Evolutionary conservation across 2,888 invertebrate genomes (phyloP), one percentile per base, ranked within the genome.

Genomic region (Holacanthella duospinosa): DNA sequence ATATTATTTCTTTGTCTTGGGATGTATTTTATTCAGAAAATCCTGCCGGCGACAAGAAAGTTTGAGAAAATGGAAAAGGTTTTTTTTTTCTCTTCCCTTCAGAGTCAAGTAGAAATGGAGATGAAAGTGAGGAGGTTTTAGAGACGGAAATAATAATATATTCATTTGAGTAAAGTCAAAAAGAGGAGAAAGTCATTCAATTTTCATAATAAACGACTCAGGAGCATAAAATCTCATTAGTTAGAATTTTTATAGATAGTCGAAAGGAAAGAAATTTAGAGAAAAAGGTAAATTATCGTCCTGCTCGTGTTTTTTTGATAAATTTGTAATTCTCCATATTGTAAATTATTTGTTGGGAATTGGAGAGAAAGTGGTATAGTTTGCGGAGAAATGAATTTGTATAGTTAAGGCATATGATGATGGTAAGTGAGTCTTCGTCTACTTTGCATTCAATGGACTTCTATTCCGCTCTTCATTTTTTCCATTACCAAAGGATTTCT

Each of bases 401-500:
- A 25, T 57, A 19, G 36, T 57, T 24, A 29, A 57, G 36, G 19
- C 9, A 2, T 29, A 26, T 19, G n/a, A 28, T 57, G 29, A 28
- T 26, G 29, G 27, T 57, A n/a, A n/a, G n/a, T n/a, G n/a, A n/a
- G n/a, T n/a, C n/a, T n/a, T n/a, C n/a, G n/a, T n/a, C 71, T 71
- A 67, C 66, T 72, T 72, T 67, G 68, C 71, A 72, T 68, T 71
- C 72, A 70, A 70, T 72, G 67, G 72, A 72, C 71, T 71, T 16
- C 36, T 16, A 36, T 36, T 36, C 36, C 36, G 21, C 48, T 16
- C 48, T 48, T 36, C n/a, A n/a, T 36, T 69, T 72, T 71, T 71
- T 72, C 72, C 72, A 72, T 72, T 70, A 70, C 64, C 62, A 71
- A 66, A 70, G 70, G 72, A 70, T 71, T 70, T 71, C 68, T 70